Evolutionary conservation across 2,113 vertebrate genomes (phyloP).

Genomic region (Emydura subglobosa): DNA sequence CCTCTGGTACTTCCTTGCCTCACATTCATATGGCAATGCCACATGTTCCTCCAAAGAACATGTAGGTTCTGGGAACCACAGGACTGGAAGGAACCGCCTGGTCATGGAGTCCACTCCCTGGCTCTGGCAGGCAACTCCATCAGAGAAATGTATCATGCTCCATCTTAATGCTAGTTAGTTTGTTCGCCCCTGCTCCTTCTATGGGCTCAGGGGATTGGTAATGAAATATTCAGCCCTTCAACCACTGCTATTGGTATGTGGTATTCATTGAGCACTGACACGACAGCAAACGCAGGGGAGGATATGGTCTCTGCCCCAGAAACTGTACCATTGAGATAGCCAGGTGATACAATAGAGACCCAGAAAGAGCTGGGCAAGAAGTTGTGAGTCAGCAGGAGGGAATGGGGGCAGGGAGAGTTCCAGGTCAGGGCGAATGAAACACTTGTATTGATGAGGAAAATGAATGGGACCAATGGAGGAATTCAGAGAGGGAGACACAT

Average conservation of each 20-base stretch:
- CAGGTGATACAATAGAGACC: fast-evolving
- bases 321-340: background rate
- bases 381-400: background rate
- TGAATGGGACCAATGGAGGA: background rate
- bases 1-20: fast-evolving
- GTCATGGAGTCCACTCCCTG: no score
- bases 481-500: background rate
- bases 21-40: fast-evolving
- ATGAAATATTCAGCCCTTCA: background rate
- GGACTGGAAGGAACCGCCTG: background rate
- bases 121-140: background rate
- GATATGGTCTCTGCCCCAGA: background rate
- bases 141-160: background rate
- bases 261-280: background rate
- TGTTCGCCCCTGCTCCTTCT: background rate
- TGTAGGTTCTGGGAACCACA: background rate
- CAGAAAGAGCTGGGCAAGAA: background rate
- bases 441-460: background rate
- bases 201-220: background rate
- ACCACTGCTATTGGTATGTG: background rate
- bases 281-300: background rate
- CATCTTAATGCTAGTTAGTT: background rate
- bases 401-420: background rate
- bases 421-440: background rate
- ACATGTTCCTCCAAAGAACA: background rate